Evolutionary conservation across 2,888 invertebrate species (phyloP).

Genomic region (Lycia hirtaria): DNA sequence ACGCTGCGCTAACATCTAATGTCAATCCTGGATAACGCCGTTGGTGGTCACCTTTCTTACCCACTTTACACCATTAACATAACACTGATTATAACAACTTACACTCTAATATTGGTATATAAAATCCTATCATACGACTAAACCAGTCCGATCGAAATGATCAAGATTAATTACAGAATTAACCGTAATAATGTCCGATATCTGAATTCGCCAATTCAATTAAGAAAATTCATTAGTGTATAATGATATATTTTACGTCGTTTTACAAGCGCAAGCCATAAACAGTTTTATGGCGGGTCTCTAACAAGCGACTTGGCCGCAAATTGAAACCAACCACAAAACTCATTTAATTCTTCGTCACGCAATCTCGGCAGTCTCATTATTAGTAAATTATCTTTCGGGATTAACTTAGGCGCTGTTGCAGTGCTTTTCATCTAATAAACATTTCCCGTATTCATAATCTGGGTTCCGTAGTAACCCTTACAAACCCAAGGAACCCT

Average conservation of each 20-base stretch:
- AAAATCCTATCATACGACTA: slow-evolving; percentile 18
- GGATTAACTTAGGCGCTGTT: slow-evolving; percentile 29
- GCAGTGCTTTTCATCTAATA: slow-evolving; percentile 47
- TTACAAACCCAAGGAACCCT: too few relatives aligned
- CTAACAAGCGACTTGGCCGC: slow-evolving; percentile 69
- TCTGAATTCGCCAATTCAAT: slow-evolving; percentile 45
- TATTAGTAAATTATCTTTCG: slow-evolving; percentile 41
- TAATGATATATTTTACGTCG: slow-evolving; percentile 48
- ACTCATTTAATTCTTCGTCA: slow-evolving; percentile 69
- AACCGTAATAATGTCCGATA: slow-evolving; percentile 42
- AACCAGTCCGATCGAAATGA: slow-evolving; percentile 32
- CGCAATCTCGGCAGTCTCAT: slow-evolving; percentile 57
- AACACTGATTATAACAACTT: slow-evolving; percentile 38
- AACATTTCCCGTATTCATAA: slow-evolving; percentile 45
- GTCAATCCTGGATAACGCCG: slow-evolving; percentile 48
- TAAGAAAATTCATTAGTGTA: slow-evolving; percentile 44
- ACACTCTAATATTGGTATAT: slow-evolving; percentile 20
- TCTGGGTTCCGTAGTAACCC: too few relatives aligned
- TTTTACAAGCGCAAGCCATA: slow-evolving; percentile 56
- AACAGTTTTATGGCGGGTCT: slow-evolving; percentile 61
- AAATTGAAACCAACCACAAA: slow-evolving; percentile 75
- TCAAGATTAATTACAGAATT: slow-evolving; percentile 42
- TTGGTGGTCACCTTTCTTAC: slow-evolving; percentile 50
- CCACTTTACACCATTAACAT: slow-evolving; percentile 45
- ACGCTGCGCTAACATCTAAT: slow-evolving; percentile 50